Evolutionary conservation across 2,797 vertebrate genomes (phyloP).

Genomic region (Schizopygopsis malacanthus): DNA sequence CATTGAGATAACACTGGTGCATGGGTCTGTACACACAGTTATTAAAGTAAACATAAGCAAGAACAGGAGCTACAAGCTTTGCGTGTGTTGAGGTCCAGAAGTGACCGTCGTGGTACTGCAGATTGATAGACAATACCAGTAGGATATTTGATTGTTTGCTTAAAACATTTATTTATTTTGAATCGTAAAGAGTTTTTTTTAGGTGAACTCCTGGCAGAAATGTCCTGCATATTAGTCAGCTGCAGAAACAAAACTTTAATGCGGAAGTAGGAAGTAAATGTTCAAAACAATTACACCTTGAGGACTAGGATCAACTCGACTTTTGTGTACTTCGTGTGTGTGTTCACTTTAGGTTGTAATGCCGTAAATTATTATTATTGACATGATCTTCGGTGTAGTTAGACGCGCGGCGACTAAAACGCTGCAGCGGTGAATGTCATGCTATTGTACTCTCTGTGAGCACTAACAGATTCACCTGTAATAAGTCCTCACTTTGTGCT

Average conservation of each 20-base stretch:
- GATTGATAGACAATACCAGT: too few relatives aligned
- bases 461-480: not conserved
- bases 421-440: not conserved
- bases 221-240: not conserved
- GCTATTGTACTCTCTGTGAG: not conserved
- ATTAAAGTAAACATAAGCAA: not conserved
- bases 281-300: slow-evolving; percentile 7
- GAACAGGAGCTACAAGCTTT: not conserved
- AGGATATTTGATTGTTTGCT: not conserved
- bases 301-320: not conserved
- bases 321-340: not conserved
- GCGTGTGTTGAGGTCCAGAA: not conserved
- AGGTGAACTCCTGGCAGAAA: not conserved
- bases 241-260: not conserved
- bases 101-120: not conserved
- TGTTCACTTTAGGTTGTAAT: not conserved
- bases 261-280: slow-evolving; percentile 44
- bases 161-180: not conserved
- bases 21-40: not conserved
- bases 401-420: not conserved
- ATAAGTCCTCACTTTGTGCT: not conserved
- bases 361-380: not conserved
- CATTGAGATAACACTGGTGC: not conserved
- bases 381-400: not conserved
- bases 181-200: not conserved